phyloP scores from a whole-genome alignment of 2,888 invertebrate species.

The Rotaria socialis region DNA sequence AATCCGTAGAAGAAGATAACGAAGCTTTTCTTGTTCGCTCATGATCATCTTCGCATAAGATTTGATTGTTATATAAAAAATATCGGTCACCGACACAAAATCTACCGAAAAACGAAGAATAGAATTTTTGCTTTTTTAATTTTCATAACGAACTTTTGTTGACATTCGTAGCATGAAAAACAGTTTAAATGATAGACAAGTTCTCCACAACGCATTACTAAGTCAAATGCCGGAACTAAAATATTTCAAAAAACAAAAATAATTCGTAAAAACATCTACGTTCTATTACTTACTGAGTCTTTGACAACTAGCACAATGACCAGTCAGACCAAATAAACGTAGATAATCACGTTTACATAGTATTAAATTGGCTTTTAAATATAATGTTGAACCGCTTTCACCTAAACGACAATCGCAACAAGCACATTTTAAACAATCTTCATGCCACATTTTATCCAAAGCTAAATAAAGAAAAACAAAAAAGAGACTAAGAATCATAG shows the following conservation, averaged over 20 bases:
- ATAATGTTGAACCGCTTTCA: constrained; percentile 82
- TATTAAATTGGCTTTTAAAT: constrained; percentile 82
- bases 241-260: background rate
- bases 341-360: constrained; percentile 70
- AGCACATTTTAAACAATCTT: constrained; percentile 79
- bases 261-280: constrained; percentile 66
- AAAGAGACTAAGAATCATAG: background rate
- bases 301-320: constrained; percentile 83
- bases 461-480: constrained; percentile 61
- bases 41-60: constrained; percentile 87
- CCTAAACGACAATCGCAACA: constrained; percentile 88
- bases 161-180: constrained; percentile 88
- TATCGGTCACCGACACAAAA: constrained; percentile 90
- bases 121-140: background rate
- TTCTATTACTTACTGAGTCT: constrained; percentile 89
- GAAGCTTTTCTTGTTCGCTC: constrained; percentile 65
- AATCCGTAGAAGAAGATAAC: background rate
- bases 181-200: constrained; percentile 89
- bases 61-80: constrained; percentile 86
- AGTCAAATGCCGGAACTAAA: background rate
- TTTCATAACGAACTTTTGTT: constrained; percentile 71
- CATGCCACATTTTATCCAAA: constrained; percentile 85
- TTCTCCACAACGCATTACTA: constrained; percentile 75
- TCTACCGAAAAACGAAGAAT: constrained; percentile 63
- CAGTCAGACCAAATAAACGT: constrained; percentile 83